Percentiles rank a stretch among this genome's conserved stretches.
Conservation (phyloP, 2,888 invertebrate genomes). For the Eupithecia exiguata region DNA sequence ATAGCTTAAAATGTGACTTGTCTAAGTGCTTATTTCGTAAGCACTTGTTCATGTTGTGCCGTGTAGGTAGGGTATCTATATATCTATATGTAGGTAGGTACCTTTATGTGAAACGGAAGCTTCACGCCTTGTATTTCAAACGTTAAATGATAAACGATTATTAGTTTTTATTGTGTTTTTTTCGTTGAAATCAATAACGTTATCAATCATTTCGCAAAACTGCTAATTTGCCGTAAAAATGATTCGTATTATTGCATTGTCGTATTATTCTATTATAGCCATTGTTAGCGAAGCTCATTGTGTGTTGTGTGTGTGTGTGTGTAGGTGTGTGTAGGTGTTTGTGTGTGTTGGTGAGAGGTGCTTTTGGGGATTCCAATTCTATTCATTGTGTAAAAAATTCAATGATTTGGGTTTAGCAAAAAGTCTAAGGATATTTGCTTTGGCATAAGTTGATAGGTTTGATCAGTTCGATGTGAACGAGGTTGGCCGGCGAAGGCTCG, state of each 20-base stretch:
- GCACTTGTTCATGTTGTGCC: too few relatives aligned
- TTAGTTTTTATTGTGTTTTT: slow-evolving; percentile 4
- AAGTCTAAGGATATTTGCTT: background rate
- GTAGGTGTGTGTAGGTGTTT: background rate
- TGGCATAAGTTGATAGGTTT: background rate
- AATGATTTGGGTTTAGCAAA: background rate
- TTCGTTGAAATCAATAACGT: slow-evolving; percentile 3
- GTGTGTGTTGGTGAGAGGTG: background rate
- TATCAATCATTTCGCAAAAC: slow-evolving; percentile 20
- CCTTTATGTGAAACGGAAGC: too few relatives aligned
- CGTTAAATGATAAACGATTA: slow-evolving; percentile 5
- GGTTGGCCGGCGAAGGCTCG: too few relatives aligned
- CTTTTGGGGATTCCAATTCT: background rate
- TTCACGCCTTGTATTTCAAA: background rate
- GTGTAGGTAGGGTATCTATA: too few relatives aligned
- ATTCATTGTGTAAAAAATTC: background rate
- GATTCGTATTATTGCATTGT: slow-evolving; percentile 36
- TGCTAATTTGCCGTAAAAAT: slow-evolving; percentile 37
- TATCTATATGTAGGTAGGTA: too few relatives aligned
- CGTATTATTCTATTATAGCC: slow-evolving; percentile 28
- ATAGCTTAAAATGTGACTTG: too few relatives aligned
- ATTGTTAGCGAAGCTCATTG: slow-evolving; percentile 30
- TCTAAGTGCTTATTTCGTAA: too few relatives aligned
- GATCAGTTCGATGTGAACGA: background rate
- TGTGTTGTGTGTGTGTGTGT: background rate